Percentiles rank a stretch among this genome's conserved stretches.
phyloP scores from a whole-genome alignment of 1,140 invertebrate genomes.

The Neodiprion lecontei region DNA sequence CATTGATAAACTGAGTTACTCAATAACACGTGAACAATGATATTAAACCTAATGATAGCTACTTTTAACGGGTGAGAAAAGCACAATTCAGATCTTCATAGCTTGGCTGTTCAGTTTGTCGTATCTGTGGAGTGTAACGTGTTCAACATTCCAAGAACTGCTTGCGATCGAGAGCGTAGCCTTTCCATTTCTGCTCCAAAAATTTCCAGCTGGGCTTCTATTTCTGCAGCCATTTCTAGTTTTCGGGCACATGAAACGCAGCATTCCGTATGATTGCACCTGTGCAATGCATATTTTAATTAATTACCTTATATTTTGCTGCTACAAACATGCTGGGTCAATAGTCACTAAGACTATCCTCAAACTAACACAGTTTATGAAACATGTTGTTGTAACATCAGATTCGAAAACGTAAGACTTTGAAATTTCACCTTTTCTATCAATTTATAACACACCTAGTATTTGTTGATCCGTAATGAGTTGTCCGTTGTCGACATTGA shows the following conservation, averaged over 20 bases:
- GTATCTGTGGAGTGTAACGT: slow-evolving; percentile 38
- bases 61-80: background rate
- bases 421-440: background rate
- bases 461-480: background rate
- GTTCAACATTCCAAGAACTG: slow-evolving; percentile 45
- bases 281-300: background rate
- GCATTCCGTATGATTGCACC: slow-evolving; percentile 14
- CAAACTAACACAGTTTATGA: too few species aligned
- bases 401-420: background rate
- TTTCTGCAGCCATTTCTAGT: slow-evolving; percentile 29
- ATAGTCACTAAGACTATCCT: too few species aligned
- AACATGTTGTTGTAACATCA: background rate
- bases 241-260: slow-evolving; percentile 38
- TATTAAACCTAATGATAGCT: background rate
- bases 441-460: background rate
- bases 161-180: slow-evolving; percentile 42
- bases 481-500: background rate
- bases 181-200: slow-evolving; percentile 48
- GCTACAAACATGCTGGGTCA: too few species aligned
- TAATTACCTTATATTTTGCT: background rate
- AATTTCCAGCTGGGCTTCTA: slow-evolving; percentile 45
- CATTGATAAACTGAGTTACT: background rate
- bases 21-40: background rate
- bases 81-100: background rate
- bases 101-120: slow-evolving; percentile 31